Percentiles rank a stretch among this genome's conserved stretches.
Conservation (phyloP, 2,797 vertebrate species). For the Pteropus rufus region DNA sequence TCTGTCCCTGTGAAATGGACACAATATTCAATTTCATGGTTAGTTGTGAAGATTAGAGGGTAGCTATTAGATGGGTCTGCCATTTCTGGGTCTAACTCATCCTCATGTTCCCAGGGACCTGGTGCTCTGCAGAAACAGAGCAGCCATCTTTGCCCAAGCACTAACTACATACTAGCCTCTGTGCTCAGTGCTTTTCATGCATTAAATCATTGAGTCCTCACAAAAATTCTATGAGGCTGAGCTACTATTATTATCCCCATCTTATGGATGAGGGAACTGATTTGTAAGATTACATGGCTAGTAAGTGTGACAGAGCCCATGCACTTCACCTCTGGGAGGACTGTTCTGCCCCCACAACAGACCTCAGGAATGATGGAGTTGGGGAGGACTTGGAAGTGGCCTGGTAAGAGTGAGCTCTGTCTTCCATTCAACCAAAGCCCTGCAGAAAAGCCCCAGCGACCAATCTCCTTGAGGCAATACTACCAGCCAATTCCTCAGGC, state of each 20-base stretch:
- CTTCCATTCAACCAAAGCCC: neutral
- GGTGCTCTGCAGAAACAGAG: neutral
- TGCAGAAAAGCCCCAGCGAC: neutral
- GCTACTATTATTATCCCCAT: neutral
- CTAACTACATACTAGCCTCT: neutral
- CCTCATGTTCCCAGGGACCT: neutral
- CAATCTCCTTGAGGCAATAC: neutral
- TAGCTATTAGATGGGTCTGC: neutral
- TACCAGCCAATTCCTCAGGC: neutral
- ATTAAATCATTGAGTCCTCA: neutral
- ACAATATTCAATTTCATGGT: neutral
- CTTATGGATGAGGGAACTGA: neutral
- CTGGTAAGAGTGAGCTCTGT: neutral
- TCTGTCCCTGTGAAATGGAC: neutral
- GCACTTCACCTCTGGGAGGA: neutral
- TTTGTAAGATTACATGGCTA: neutral
- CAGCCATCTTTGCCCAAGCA: accelerated
- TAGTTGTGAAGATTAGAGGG: neutral
- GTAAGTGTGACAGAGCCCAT: no score
- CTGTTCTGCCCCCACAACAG: neutral
- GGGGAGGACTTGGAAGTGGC: no score
- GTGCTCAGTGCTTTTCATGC: neutral
- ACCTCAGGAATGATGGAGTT: neutral
- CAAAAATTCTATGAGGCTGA: no score
- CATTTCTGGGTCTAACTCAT: neutral